Base-by-base conservation (phyloP, 1,140 invertebrate genomes). In the Musca domestica region DNA sequence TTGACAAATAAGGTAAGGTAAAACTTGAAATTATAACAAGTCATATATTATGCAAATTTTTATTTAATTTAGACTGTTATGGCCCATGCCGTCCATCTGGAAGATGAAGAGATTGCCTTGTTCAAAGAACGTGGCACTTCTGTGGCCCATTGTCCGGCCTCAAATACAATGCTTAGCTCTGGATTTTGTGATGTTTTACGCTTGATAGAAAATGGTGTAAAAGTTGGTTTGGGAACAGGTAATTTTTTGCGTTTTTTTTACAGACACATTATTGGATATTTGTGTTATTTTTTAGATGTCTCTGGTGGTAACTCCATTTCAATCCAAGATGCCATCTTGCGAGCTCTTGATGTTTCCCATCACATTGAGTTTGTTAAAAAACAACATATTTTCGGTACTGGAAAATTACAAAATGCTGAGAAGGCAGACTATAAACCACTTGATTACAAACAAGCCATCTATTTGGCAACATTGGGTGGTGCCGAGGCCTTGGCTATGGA, bases 141-240 rank as follows among this genome's bases (percentile, higher is more conserved):
- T 2, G 80, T 96, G 10, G 87, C 92, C 3, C 94, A 96, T 79
- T 97, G 95, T 81, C 92, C 95, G 1, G 88, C 89, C 49, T 96
- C 94, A 7, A 97, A 97, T 81, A 90, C 88, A 7, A 87, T 87
- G 73, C 83, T 96, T n/a, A 85, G 86, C 73, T 95, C 94, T 67
- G 95, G 95, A 0, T 74, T 95, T 0, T 95, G 94, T 74, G 89
- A 95, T 76, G 87, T 94, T 0, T 83, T 87, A 67, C 85, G 86
- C 67, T 75, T 95, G 3, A 77, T 88, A 46, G 76, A 88, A 19
- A 78, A 84, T 54, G 87, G 88, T 0, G 75, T 96, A 5, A 91
- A 87, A 76, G 86, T 96, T 64, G 94, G 93, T 20, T 85, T 97
- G 23, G 95, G 94, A 71, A 94, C 93, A 80, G 71, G 71, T 70